Conservation (phyloP, 2,888 invertebrate genomes). For the Tenthredo livida region DNA sequence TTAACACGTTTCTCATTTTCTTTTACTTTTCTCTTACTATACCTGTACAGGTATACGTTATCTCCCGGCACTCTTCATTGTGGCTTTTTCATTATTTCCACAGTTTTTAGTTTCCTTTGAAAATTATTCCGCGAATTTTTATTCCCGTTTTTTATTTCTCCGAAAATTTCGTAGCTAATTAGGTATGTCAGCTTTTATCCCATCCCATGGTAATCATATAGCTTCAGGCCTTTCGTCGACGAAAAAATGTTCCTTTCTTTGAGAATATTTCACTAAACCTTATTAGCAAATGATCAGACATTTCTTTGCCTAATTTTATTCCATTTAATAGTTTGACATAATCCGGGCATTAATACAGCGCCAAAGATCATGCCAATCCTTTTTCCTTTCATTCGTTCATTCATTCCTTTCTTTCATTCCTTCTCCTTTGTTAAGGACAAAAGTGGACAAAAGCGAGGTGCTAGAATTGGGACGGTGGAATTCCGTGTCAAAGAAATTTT, state of each 20-base stretch:
- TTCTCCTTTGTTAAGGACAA: not conserved
- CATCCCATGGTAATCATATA: too few species aligned
- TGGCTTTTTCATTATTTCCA: not conserved
- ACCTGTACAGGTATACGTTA: too few species aligned
- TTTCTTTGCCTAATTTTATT: not conserved
- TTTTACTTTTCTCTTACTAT: not conserved
- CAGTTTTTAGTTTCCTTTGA: not conserved
- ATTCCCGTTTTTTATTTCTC: not conserved
- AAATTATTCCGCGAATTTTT: not conserved
- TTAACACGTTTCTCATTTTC: not conserved
- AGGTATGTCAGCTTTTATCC: not conserved
- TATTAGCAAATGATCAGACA: not conserved
- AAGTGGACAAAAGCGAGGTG: not conserved
- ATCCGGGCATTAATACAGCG: not conserved
- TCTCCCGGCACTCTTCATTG: not conserved
- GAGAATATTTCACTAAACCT: too few species aligned
- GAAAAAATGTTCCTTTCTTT: too few species aligned
- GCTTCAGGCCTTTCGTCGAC: too few species aligned
- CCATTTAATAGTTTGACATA: not conserved
- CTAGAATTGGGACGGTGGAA: not conserved
- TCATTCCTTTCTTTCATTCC: not conserved
- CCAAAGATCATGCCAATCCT: not conserved
- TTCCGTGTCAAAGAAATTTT: not conserved
- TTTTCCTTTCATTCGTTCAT: not conserved
- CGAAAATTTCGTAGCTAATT: too few species aligned